Evolutionary conservation across 2,797 vertebrate genomes (phyloP).

Genomic region (Gallinago stenura): DNA sequence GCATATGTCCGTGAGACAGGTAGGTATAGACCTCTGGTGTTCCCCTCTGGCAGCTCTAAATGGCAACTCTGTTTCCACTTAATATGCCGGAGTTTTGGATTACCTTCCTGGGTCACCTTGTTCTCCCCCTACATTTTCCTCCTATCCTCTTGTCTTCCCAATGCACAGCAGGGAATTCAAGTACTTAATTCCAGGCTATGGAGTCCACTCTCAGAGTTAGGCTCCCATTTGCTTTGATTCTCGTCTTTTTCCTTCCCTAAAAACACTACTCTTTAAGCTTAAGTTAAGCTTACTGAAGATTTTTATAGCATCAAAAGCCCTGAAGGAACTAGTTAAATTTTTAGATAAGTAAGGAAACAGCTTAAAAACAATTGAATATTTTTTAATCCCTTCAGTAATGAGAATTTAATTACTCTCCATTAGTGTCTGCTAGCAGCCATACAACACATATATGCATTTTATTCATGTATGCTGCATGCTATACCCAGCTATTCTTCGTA

Average conservation of each 20-base stretch:
- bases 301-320: background rate
- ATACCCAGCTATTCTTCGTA: background rate
- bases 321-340: background rate
- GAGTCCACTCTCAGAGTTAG: background rate
- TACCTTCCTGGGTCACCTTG: background rate
- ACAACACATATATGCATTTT: background rate
- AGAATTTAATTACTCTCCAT: background rate
- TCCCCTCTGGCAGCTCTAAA: background rate
- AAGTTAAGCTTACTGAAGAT: background rate
- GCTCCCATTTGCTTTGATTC: background rate
- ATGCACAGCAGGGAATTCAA: background rate
- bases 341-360: background rate
- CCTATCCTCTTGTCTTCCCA: background rate
- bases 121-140: background rate
- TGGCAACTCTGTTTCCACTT: background rate
- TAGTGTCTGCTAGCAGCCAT: background rate
- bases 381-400: background rate
- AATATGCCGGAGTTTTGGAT: background rate
- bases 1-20: background rate
- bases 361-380: background rate
- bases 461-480: background rate
- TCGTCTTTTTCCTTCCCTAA: background rate
- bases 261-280: background rate
- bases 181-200: background rate
- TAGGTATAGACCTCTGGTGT: fast-evolving